Evolutionary conservation across 2,888 invertebrate species (phyloP), one percentile per base, ranked within the genome.

Genomic region (Listrodromus nycthemerus): DNA sequence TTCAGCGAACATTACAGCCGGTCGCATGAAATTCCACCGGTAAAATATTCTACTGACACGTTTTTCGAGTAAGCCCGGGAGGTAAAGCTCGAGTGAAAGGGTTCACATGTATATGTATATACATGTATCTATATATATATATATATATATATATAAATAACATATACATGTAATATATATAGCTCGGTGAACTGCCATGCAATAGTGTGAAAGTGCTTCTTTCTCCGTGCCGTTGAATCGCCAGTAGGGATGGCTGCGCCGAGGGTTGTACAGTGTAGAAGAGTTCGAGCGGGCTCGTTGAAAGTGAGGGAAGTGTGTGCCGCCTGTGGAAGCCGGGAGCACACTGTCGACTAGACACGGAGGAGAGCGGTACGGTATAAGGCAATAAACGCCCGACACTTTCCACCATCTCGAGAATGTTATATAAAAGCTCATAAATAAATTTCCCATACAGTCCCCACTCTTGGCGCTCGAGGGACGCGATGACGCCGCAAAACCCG

Each of bases 401-500:
- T 87, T 87, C 87, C 84, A 88, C 86, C 84, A 85, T 87, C 85
- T 85, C 80, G 80, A 83, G 85, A 89, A 89, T 88, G 87, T 89
- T 88, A 87, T 89, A 88, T 88, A 87, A 88, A 89, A 87, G 89
- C 89, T 89, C 89, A 86, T 90, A 90, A 91, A 91, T 91, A 91
- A 91, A 91, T 90, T 90, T 89, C 89, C 85, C 88, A 86, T 89
- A 89, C 81, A 85, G 78, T 79, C 61, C 55, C 58, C 19, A 6
- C 30, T 16, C 55, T 63, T 33, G 27, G 33, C 21, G 50, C 30
- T 19, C 27, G n/a, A 24, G 63, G 16, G 24, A 70, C 50, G 67
- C 73, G 65, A 76, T 61, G 63, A 65, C 41, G 69, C 66, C 52
- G 75, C 73, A 16, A 67, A 67, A 33, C 61, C 48, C 71, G 30